phyloP scores from a whole-genome alignment of 2,888 invertebrate species.

The Drosophila prostipennis region DNA sequence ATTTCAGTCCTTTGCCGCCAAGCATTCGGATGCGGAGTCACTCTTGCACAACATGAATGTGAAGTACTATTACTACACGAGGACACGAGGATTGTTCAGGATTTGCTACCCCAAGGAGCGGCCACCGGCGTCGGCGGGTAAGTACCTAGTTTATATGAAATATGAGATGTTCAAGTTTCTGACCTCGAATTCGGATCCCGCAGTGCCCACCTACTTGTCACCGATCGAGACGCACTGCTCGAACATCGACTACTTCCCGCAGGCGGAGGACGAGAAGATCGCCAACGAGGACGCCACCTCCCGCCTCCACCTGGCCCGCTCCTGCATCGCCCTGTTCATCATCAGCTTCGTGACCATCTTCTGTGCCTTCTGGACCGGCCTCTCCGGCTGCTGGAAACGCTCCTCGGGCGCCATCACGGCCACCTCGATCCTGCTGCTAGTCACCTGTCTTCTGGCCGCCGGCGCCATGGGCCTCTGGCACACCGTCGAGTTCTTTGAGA shows the following conservation, averaged over 20 bases:
- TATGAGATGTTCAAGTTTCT: background rate
- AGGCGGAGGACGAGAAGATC: slow-evolving; percentile 81
- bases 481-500: slow-evolving; percentile 97
- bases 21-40: slow-evolving; percentile 88
- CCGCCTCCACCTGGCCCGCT: slow-evolving; percentile 93
- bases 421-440: slow-evolving; percentile 89
- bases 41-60: slow-evolving; percentile 91
- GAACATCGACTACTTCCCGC: slow-evolving; percentile 96
- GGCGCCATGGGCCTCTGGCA: slow-evolving; percentile 98
- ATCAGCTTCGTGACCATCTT: slow-evolving; percentile 96
- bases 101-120: slow-evolving; percentile 97
- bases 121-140: slow-evolving; percentile 90
- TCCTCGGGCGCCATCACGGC: slow-evolving; percentile 97
- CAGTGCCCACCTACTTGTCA: slow-evolving; percentile 94
- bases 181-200: slow-evolving; percentile 4
- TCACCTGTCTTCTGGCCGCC: slow-evolving; percentile 92
- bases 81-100: slow-evolving; percentile 96
- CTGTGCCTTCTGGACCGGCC: slow-evolving; percentile 97
- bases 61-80: slow-evolving; percentile 95
- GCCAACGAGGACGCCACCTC: slow-evolving; percentile 90
- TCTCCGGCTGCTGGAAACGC: slow-evolving; percentile 98
- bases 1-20: slow-evolving; percentile 89
- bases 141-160: slow-evolving; percentile 70
- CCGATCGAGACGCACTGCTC: slow-evolving; percentile 98
- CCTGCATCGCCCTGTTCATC: slow-evolving; percentile 96